Conservation (phyloP, 92 coral and sea anemone genomes). For the Siderastrea siderea region DNA sequence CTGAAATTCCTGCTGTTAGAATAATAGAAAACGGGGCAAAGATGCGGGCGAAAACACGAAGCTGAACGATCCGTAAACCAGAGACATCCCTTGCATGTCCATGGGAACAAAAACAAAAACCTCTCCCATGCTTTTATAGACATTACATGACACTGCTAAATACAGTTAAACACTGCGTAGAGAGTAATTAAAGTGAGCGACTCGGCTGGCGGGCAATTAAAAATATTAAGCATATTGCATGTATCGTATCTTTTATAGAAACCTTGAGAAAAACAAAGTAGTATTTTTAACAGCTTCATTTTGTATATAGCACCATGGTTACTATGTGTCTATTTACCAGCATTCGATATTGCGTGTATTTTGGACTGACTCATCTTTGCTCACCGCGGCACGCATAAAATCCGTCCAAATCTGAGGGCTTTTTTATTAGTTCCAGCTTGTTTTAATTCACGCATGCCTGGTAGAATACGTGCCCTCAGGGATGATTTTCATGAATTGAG, state of each 20-base stretch:
- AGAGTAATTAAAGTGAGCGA: background rate
- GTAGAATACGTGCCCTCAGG: background rate
- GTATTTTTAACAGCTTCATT: slow-evolving; percentile 27
- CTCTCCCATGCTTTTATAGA: too few species aligned
- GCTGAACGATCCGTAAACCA: too few species aligned
- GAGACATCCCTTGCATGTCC: too few species aligned
- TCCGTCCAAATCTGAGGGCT: background rate
- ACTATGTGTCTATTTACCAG: background rate
- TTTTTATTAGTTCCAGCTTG: slow-evolving; percentile 4
- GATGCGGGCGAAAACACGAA: background rate
- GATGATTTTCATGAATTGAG: background rate
- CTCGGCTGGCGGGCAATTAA: background rate
- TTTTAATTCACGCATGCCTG: background rate
- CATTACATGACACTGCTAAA: too few species aligned
- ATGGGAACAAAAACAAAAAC: too few species aligned
- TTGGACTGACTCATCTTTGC: background rate
- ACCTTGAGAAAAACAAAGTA: background rate
- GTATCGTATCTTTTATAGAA: background rate
- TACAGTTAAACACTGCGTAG: background rate
- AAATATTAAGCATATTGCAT: background rate
- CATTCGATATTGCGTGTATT: background rate
- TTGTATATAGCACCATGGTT: background rate
- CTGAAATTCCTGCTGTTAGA: background rate
- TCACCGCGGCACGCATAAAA: background rate
- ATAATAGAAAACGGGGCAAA: background rate